Evolutionary conservation across 2,888 invertebrate species (phyloP), one percentile per base, ranked within the genome.

Genomic region (Cheilosia pagana): DNA sequence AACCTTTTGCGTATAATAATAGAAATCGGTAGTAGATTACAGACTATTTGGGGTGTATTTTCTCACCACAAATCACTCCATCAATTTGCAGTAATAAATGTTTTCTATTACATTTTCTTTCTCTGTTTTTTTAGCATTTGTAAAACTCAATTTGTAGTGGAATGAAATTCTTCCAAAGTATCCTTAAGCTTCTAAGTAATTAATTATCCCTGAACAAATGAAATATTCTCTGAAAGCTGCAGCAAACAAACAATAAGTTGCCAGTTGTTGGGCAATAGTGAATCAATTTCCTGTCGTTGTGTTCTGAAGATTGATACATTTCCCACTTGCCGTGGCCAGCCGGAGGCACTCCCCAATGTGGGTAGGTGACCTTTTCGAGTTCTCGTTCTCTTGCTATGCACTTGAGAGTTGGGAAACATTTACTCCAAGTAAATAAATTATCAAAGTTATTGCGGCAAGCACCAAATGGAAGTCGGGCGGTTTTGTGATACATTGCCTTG

Each of bases 251-350:
- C 67, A 76, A 59, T 57, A 67, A 57, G 67, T 52, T 67, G 14
- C 67, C 59, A 28, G 31, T 52, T 43, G 59, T 67, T 23, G 50
- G 19, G 75, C 65, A 67, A 52, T 41, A 43, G 67, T 75, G 59
- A 67, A 76, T 67, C 50, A 76, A 67, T 76, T 67, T 76, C 39
- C 67, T 67, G 59, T 50, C 67, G 21, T 31, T 59, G 52, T 59
- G 41, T 59, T 67, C n/a, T 43, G 75, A 75, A 75, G 75, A 75
- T 75, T 75, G 75, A 76, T 76, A 52, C 75, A 67, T 67, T 52
- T 52, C 31, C 74, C 72, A 62, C 52, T 72, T 52, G 53, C 23
- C 5, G 41, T n/a, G 31, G 4, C 59, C 39, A n/a, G 31, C 41
- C 21, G 23, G 28, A 25, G 31, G 59, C 41, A 60, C 21, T 59